phyloP scores from a whole-genome alignment of 2,888 invertebrate genomes.

The Serrognathus titanus region DNA sequence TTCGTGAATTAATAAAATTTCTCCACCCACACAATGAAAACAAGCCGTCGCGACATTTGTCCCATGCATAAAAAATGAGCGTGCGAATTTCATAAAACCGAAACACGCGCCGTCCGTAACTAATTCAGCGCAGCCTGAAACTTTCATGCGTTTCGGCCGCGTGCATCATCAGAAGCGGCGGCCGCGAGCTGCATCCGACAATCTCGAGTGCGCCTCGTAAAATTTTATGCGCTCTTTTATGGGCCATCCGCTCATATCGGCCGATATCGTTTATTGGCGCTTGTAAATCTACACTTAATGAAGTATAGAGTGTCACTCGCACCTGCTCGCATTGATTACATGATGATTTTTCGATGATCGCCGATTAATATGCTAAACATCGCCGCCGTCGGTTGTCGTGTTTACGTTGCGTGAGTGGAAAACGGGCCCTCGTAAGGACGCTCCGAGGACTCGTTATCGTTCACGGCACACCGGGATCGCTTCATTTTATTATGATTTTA shows the following conservation, averaged over 20 bases:
- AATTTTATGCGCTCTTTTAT: slow-evolving; percentile 46
- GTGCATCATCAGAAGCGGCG: slow-evolving; percentile 4
- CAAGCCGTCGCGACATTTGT: too few relatives aligned
- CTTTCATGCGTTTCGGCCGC: neutral
- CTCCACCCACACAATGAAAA: too few relatives aligned
- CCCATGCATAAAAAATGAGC: too few relatives aligned
- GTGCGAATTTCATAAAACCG: too few relatives aligned
- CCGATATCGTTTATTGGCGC: slow-evolving; percentile 47
- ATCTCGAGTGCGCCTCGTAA: slow-evolving; percentile 36
- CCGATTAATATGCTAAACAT: neutral
- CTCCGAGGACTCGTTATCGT: slow-evolving; percentile 13
- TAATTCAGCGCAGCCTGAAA: too few relatives aligned
- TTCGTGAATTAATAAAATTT: too few relatives aligned
- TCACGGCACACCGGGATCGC: slow-evolving; percentile 13
- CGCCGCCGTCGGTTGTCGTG: neutral
- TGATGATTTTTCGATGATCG: slow-evolving; percentile 16
- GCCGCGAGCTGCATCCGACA: slow-evolving; percentile 15
- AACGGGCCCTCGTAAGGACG: slow-evolving; percentile 7
- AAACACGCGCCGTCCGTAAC: too few relatives aligned
- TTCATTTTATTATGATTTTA: slow-evolving; percentile 19
- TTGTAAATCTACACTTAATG: slow-evolving; percentile 47
- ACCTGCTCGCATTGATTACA: slow-evolving; percentile 38
- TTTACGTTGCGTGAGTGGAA: neutral
- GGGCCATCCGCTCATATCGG: slow-evolving; percentile 44
- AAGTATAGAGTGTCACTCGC: slow-evolving; percentile 45